These are phyloP conservation scores for Laupala kohalensis DNA, from an alignment of 1,140 invertebrate species.

Conservation along the genomic window DNA sequence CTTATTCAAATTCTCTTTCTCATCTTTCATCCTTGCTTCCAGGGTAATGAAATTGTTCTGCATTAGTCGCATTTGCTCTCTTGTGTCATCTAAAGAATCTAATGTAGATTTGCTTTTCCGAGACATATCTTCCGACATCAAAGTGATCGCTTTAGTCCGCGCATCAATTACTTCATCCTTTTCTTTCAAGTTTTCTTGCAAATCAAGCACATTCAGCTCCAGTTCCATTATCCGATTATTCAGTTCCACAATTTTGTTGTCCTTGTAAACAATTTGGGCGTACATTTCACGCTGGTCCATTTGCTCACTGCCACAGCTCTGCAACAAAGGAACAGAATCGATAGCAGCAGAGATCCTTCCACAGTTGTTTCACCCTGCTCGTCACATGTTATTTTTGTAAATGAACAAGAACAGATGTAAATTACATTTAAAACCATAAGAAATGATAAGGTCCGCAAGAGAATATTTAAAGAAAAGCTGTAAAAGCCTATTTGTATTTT, in stretches of 20 bases:
- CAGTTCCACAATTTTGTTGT: conserved; percentile 1
- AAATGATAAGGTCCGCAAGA: no score
- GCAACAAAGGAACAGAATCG: neutral
- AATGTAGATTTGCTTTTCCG: conserved; percentile 56
- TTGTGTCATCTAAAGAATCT: conserved; percentile 59
- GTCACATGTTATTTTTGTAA: no score
- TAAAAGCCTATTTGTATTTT: no score
- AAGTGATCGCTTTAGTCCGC: conserved; percentile 63
- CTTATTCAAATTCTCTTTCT: conserved; percentile 40
- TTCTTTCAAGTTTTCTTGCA: conserved; percentile 67
- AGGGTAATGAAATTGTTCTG: conserved; percentile 49
- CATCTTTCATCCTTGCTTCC: conserved; percentile 44
- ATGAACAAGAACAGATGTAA: no score
- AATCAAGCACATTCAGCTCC: conserved; percentile 49
- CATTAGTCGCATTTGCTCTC: conserved; percentile 65
- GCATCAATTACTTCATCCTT: conserved; percentile 77
- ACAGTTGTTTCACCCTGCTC: no score
- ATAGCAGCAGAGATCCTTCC: no score
- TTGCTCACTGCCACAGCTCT: neutral
- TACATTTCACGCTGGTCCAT: neutral
- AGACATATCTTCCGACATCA: conserved; percentile 60
- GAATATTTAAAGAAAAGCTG: no score
- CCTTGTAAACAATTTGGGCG: neutral
- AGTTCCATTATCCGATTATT: conserved; percentile 33
- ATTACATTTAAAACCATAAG: no score